Percentiles rank a stretch among this genome's conserved stretches.
These are phyloP conservation scores for Odontesthes bonariensis DNA, from an alignment of 2,113 vertebrate species.

Conservation along the genomic window DNA sequence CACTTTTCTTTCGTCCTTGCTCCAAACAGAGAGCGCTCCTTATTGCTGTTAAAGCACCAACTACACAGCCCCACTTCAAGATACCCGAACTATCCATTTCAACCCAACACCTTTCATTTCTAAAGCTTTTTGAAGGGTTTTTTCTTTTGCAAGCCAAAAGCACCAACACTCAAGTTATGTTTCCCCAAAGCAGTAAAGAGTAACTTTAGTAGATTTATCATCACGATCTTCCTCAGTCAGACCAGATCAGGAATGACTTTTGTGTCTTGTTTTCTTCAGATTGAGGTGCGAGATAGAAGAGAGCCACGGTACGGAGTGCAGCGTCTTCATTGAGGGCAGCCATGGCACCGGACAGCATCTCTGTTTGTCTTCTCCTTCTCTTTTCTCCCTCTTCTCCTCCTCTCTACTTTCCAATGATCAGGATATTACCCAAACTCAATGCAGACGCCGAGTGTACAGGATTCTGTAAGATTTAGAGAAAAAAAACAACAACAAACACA, in stretches of 20 bases:
- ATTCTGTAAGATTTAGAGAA: constrained; percentile 66
- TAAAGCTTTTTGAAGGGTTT: too few relatives aligned
- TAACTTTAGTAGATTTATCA: too few relatives aligned
- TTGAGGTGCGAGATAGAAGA: constrained; percentile 80
- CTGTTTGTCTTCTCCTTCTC: constrained; percentile 16
- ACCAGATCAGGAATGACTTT: not conserved
- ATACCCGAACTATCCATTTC: too few relatives aligned
- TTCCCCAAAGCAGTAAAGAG: too few relatives aligned
- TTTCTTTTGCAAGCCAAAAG: too few relatives aligned
- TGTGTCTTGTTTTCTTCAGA: constrained; percentile 58
- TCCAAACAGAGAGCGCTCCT: too few relatives aligned
- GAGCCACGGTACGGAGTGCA: constrained; percentile 78
- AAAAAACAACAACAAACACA: constrained; percentile 47
- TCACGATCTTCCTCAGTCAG: too few relatives aligned
- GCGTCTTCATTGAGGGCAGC: constrained; percentile 74
- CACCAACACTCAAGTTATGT: too few relatives aligned
- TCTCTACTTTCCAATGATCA: constrained; percentile 63
- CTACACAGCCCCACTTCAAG: too few relatives aligned
- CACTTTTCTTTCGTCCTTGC: too few relatives aligned
- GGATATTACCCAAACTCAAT: constrained; percentile 71
- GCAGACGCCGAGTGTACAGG: constrained; percentile 72
- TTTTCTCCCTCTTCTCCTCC: constrained; percentile 3
- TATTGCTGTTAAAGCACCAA: too few relatives aligned
- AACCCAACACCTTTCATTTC: too few relatives aligned
- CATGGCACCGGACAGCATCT: constrained; percentile 36